Base-by-base conservation (phyloP, 92 coral and sea anemone genomes). In the Heliopora coerulea region DNA sequence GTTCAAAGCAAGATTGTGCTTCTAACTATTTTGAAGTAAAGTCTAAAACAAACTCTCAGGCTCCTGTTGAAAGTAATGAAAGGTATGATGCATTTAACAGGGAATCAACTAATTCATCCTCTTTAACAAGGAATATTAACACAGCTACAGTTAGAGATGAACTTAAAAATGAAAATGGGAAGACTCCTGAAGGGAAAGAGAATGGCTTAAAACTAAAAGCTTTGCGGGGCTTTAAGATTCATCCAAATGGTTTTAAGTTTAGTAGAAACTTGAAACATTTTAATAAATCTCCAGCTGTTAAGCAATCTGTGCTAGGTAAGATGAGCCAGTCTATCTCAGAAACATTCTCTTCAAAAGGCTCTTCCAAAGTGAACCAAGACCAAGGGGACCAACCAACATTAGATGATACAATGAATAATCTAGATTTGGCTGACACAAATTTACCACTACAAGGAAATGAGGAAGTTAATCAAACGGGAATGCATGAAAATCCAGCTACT, bases 391-490 rank as follows among this genome's bases (percentile, higher is more conserved):
- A 46, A n/a, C n/a, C 52, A 8, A 46, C 2, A 46, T 46, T n/a
- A 46, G 15, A 15, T 7, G 10, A 7, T 46, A n/a, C 52, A 2
- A 6, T 15, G 52, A 15, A 15, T 46, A 15, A 46, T 46, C 15
- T 46, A 8, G 52, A 46, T n/a, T 46, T 46, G 2, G 52, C 2
- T 46, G 2, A 8, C 7, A 6, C 52, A 46, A 8, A 31, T 20
- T 81, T 19, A 65, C 73, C 27, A 8, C 2, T 2, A 31, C 4
- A 29, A 28, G 72, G 14, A 50, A 34, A 17, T 17, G 64, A 62
- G 75, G 56, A 19, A 73, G 58, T n/a, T 34, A 17, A 0, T 19
- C 8, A 6, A 54, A 52, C 19, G 42, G 73, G 25, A 72, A 79
- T 30, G 15, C 54, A 27, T 74, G 66, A 18, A 78, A 65, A 23